These are phyloP conservation scores for Brachyistius frenatus DNA, from an alignment of 2,113 vertebrate species.

Conservation along the genomic window DNA sequence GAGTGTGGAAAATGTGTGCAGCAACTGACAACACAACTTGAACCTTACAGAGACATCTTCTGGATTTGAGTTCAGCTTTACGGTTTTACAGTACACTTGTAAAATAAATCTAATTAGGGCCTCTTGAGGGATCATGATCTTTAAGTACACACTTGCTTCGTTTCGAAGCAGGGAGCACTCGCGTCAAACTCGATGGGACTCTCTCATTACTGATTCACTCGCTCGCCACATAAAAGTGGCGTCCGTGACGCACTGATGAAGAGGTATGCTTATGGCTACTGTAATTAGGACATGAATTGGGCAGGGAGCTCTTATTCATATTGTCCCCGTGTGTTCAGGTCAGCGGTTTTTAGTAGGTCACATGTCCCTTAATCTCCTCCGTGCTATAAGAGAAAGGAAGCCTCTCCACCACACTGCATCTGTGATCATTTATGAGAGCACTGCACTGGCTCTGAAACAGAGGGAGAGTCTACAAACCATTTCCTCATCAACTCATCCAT, in stretches of 20 bases:
- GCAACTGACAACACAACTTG: neutral
- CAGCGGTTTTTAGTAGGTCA: conserved; percentile 79
- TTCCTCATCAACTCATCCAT: conserved; percentile 15
- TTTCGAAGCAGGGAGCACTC: neutral
- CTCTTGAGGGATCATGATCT: neutral
- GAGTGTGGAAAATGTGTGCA: conserved; percentile 5
- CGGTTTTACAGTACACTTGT: neutral
- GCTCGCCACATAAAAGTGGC: conserved; percentile 12
- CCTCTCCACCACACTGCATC: neutral
- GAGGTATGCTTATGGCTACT: conserved; percentile 41
- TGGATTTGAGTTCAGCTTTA: conserved; percentile 9
- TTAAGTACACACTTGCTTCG: neutral
- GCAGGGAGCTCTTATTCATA: conserved; percentile 52
- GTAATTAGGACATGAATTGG: conserved; percentile 73
- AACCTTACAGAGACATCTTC: neutral
- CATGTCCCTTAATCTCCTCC: conserved; percentile 37
- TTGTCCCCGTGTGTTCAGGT: conserved; percentile 59
- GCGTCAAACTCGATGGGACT: conserved; percentile 3
- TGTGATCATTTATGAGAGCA: conserved; percentile 8
- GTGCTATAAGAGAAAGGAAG: conserved; percentile 17
- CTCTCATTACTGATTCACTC: conserved; percentile 39
- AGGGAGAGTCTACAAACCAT: neutral
- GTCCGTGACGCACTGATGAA: conserved; percentile 20
- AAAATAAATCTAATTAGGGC: neutral
- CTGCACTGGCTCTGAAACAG: neutral